These are phyloP conservation scores for Sorex maritimensis DNA, from an alignment of 2,797 vertebrate species.

Conservation along the genomic window DNA sequence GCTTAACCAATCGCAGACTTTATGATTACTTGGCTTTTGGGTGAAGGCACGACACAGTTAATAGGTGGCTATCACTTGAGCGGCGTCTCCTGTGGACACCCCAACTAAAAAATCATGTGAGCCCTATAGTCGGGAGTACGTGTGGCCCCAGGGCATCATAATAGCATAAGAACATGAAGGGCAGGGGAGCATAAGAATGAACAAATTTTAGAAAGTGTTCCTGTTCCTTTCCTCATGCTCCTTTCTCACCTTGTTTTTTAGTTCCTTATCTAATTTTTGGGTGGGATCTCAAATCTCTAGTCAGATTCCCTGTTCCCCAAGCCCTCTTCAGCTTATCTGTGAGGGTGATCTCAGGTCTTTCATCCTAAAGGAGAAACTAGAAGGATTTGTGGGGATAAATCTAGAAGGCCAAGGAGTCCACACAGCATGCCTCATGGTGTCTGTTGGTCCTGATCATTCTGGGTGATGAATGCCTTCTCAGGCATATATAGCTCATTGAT, in stretches of 20 bases:
- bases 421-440: rapidly evolving
- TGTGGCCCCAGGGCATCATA: too few relatives aligned
- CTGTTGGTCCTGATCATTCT: not conserved
- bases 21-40: too few relatives aligned
- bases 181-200: too few relatives aligned
- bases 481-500: not conserved
- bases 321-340: too few relatives aligned
- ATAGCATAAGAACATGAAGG: too few relatives aligned
- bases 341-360: not conserved
- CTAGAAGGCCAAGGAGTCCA: too few relatives aligned
- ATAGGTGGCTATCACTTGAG: too few relatives aligned
- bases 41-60: too few relatives aligned
- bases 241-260: not conserved
- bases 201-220: too few relatives aligned
- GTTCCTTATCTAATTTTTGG: not conserved
- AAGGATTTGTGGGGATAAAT: rapidly evolving
- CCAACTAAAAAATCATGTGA: too few relatives aligned
- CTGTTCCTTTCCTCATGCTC: rapidly evolving
- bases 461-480: not conserved
- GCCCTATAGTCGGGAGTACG: too few relatives aligned
- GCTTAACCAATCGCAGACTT: slow-evolving; percentile 67
- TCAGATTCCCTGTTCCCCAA: rapidly evolving
- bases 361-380: not conserved
- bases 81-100: too few relatives aligned
- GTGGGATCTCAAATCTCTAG: not conserved